Percentiles rank a stretch among this genome's conserved stretches.
These are phyloP conservation scores for Stenchaetothrips biformis DNA, from an alignment of 2,888 invertebrate species.

Conservation along the genomic window DNA sequence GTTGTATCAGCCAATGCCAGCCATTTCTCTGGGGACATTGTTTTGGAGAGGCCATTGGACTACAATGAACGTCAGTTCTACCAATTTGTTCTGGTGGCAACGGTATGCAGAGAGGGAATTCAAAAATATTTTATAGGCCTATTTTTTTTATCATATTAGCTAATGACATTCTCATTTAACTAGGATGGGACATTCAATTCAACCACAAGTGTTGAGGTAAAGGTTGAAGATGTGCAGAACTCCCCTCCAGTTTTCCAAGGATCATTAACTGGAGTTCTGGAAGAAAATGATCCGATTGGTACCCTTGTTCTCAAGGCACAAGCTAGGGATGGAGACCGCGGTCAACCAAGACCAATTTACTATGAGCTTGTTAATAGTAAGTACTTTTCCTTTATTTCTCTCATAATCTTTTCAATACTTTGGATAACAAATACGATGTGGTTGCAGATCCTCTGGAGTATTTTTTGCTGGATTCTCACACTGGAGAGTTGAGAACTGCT, in stretches of 20 bases:
- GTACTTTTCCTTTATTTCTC: conserved; percentile 41
- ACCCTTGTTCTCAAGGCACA: conserved; percentile 71
- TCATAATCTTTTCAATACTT: conserved; percentile 30
- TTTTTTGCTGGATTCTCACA: conserved; percentile 71
- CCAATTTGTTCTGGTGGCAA: conserved; percentile 69
- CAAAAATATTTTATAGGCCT: conserved; percentile 24
- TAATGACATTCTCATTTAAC: conserved; percentile 35
- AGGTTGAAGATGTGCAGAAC: conserved; percentile 80
- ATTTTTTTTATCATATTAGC: conserved; percentile 20
- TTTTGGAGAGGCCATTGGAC: conserved; percentile 64
- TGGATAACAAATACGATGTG: conserved; percentile 13
- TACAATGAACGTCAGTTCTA: conserved; percentile 74
- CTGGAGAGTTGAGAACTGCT: conserved; percentile 77
- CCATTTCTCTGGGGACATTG: conserved; percentile 63
- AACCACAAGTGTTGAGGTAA: conserved; percentile 67
- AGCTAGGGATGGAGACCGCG: conserved; percentile 80
- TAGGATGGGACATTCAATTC: conserved; percentile 76
- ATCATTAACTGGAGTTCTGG: conserved; percentile 69
- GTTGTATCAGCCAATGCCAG: conserved; percentile 58
- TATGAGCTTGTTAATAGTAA: conserved; percentile 76
- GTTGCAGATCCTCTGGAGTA: conserved; percentile 78
- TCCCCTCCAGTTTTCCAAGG: conserved; percentile 80
- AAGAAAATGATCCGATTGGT: conserved; percentile 79
- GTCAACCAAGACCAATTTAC: conserved; percentile 70
- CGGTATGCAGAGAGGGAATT: conserved; percentile 53